phyloP scores from a whole-genome alignment of 2,113 vertebrate genomes.

The Cynocephalus volans region DNA sequence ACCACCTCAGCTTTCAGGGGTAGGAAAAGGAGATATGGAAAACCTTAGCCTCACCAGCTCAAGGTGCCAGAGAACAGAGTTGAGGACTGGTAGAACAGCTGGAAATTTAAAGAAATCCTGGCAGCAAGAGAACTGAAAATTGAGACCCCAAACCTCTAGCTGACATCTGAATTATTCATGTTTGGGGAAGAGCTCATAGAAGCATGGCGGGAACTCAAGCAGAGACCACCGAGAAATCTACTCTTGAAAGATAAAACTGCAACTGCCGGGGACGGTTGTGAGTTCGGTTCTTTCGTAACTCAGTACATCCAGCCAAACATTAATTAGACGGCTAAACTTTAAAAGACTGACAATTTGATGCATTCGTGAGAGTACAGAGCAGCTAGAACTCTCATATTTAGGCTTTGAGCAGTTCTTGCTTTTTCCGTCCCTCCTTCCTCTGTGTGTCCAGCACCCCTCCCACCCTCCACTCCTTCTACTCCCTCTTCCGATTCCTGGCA shows the following conservation, averaged over 20 bases:
- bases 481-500: not conserved
- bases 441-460: not conserved
- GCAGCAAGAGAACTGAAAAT: not conserved
- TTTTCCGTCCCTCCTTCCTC: not conserved
- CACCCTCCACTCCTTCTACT: not conserved
- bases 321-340: not conserved
- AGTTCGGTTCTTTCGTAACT: not conserved
- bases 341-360: not conserved
- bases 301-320: not conserved
- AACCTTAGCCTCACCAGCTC: not conserved
- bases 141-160: not conserved
- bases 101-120: constrained; percentile 13
- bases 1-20: not conserved
- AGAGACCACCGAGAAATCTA: not conserved
- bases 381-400: not conserved
- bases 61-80: not conserved
- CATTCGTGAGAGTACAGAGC: not conserved
- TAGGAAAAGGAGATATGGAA: not conserved
- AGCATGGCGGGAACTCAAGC: not conserved
- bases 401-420: no score
- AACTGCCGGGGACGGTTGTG: not conserved
- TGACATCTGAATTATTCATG: not conserved
- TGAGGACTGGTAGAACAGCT: not conserved
- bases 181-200: not conserved
- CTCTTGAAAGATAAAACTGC: not conserved